These are phyloP conservation scores for Euplagia quadripunctaria DNA, from an alignment of 2,888 invertebrate genomes.

Conservation along the genomic window DNA sequence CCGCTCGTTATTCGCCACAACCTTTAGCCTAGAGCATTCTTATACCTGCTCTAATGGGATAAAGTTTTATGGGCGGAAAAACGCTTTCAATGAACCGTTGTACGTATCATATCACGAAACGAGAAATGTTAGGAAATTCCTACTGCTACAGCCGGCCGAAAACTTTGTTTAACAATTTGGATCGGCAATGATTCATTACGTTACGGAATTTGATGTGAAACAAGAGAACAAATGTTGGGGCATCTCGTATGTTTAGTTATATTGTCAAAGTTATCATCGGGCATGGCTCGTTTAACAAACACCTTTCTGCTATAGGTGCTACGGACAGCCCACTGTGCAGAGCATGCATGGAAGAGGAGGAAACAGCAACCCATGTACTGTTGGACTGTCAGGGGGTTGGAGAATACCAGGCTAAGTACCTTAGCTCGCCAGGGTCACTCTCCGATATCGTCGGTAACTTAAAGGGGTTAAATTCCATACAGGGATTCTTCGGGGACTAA, in stretches of 20 bases:
- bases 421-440: too few species aligned
- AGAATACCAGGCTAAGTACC: too few species aligned
- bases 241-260: neutral
- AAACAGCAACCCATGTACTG: too few species aligned
- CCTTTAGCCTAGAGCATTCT: constrained; percentile 44
- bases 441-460: too few species aligned
- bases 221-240: neutral
- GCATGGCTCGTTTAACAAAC: too few species aligned
- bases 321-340: too few species aligned
- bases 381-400: too few species aligned
- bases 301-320: too few species aligned
- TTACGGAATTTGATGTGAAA: neutral
- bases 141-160: constrained; percentile 16
- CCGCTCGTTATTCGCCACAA: constrained; percentile 1
- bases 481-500: too few species aligned
- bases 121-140: constrained; percentile 28
- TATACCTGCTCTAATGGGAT: constrained; percentile 62
- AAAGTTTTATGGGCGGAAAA: constrained; percentile 66
- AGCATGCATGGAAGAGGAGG: too few species aligned
- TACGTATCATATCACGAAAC: constrained; percentile 51
- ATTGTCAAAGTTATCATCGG: too few species aligned
- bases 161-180: constrained; percentile 40
- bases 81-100: constrained; percentile 58
- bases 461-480: too few species aligned
- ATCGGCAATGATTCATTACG: constrained; percentile 24